These are phyloP conservation scores for Drosophila tsacasi DNA, from an alignment of 1,140 invertebrate genomes.

Conservation along the genomic window DNA sequence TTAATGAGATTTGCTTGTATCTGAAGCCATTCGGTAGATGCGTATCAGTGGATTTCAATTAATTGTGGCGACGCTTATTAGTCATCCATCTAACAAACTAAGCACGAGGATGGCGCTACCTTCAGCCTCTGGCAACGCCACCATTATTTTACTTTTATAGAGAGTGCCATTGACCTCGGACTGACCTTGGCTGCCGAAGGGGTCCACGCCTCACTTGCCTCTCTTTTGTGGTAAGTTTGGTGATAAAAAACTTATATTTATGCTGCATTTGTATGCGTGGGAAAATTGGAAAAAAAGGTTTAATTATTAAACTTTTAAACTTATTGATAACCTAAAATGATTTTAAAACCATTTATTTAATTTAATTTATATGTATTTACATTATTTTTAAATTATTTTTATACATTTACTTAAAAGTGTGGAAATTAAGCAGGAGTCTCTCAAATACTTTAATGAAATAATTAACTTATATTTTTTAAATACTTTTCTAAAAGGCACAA, in stretches of 20 bases:
- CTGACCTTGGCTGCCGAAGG: constrained; percentile 30
- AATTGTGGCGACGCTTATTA: constrained; percentile 84
- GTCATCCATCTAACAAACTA: constrained; percentile 80
- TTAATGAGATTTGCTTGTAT: constrained; percentile 84
- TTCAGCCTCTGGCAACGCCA: neutral
- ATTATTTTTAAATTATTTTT: too few relatives aligned
- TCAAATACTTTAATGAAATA: neutral
- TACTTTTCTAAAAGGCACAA: neutral
- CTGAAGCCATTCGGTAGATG: constrained; percentile 82
- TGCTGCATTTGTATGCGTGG: constrained; percentile 1
- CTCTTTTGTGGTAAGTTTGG: constrained; percentile 44
- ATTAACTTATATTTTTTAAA: neutral
- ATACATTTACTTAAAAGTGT: too few relatives aligned
- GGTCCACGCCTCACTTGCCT: neutral
- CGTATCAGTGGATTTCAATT: constrained; percentile 82
- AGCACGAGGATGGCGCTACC: constrained; percentile 67
- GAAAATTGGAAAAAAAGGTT: too few relatives aligned
- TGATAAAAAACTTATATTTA: constrained; percentile 52
- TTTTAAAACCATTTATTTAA: neutral
- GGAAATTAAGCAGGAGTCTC: too few relatives aligned
- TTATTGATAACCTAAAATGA: too few relatives aligned
- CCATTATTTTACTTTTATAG: constrained; percentile 21
- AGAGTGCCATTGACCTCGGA: constrained; percentile 42
- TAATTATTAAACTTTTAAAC: too few relatives aligned
- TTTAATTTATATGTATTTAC: neutral